Evolutionary conservation across 2,888 invertebrate species (phyloP), one percentile per base, ranked within the genome.

Genomic region (Drosophila siamana): DNA sequence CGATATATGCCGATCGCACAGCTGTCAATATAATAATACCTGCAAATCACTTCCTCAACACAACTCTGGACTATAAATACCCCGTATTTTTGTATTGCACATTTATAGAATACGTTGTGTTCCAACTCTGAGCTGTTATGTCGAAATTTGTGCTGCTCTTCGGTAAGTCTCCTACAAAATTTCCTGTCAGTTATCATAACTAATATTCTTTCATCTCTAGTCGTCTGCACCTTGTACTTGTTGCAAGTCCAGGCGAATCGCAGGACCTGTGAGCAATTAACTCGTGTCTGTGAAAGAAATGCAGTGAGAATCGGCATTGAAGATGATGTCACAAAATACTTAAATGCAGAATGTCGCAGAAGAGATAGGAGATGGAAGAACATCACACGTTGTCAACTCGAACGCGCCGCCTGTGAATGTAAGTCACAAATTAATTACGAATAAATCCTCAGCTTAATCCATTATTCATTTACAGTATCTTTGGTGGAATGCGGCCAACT

Each of bases 341-440:
- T 44, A 26, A 44, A 44, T 44, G 24, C 4, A 13, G 44, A 44
- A 13, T 44, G 88, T 22, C 65, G 78, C 0, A 4, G 0, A 0
- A 0, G 1, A 0, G 4, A 9, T 9, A 11, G 16, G 1, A 47
- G 7, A 4, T 89, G 89, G 89, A 62, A 16, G 0, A 40, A 67
- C 30, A 33, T 89, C 0, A 22, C 73, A 0, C 80, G 71, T 1
- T 86, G 88, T 28, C 64, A 89, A 24, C 11, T 86, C 43, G 30
- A 67, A 8, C 22, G 46, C 0, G 80, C 63, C 4, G 44, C 56
- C 33, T 86, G 86, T 7, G 26, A 50, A 40, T 59, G 88, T 89
- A 44, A 72, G 86, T 69, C 15, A 1, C 11, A 28, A 15, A 7
- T 3, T n/a, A 33, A 33, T 1, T 1, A 7, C n/a, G 9, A 26